phyloP scores from a whole-genome alignment of 2,113 vertebrate species.

The Halichoerus grypus region DNA sequence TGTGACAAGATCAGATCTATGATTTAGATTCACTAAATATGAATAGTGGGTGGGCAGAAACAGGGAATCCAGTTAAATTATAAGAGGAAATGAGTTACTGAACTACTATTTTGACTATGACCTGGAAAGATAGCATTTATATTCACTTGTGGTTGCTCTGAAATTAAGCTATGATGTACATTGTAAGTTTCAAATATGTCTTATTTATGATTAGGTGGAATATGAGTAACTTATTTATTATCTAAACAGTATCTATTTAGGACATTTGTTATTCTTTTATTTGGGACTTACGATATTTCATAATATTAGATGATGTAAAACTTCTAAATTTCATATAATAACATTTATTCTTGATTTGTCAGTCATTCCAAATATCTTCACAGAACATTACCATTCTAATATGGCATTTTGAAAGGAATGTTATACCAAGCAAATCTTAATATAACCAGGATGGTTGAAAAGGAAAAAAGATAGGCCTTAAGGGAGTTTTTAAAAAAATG shows the following conservation, averaged over 20 bases:
- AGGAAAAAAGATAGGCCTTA: not conserved
- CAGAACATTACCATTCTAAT: slow-evolving; percentile 42
- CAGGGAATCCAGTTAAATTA: not conserved
- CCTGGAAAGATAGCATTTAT: not conserved
- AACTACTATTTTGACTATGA: not conserved
- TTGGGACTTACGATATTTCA: not conserved
- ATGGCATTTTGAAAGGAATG: slow-evolving; percentile 25
- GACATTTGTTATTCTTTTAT: slow-evolving; percentile 12
- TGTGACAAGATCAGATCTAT: not conserved
- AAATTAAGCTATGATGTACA: not conserved
- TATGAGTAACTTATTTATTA: slow-evolving; percentile 21
- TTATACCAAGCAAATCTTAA: slow-evolving; percentile 42
- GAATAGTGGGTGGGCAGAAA: not conserved
- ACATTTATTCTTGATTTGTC: slow-evolving; percentile 33
- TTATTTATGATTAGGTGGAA: not conserved
- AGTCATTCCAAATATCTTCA: slow-evolving; percentile 58
- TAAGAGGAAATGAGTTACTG: not conserved
- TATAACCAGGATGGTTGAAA: not conserved
- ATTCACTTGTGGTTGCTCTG: not conserved
- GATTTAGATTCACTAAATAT: not conserved
- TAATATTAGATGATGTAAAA: not conserved
- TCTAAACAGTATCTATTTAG: not conserved
- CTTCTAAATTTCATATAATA: slow-evolving; percentile 44
- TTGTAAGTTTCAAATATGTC: not conserved
- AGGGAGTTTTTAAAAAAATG: not conserved